Evolutionary conservation across 2,113 vertebrate species (phyloP).

Genomic region (Panthera leo): DNA sequence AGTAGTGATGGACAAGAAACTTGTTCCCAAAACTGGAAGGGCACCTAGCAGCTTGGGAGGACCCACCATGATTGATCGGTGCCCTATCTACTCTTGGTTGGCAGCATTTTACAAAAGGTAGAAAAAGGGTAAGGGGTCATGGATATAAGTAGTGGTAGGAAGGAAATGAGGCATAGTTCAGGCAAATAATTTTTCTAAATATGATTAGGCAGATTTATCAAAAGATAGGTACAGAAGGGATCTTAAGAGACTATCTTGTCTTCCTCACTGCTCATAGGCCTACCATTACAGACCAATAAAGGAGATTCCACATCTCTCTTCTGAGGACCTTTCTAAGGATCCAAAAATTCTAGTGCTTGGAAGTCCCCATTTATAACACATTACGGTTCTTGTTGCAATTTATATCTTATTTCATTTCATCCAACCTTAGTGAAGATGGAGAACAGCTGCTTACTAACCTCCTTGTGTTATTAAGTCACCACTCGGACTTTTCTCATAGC

Average conservation of each 20-base stretch:
- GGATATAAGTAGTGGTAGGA: background rate
- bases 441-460: conserved; percentile 68
- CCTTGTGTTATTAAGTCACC: conserved; percentile 60
- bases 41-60: background rate
- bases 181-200: background rate
- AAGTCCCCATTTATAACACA: conserved; percentile 26
- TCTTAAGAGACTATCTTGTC: background rate
- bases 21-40: background rate
- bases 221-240: background rate
- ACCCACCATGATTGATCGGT: background rate
- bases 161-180: background rate
- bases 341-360: conserved; percentile 25
- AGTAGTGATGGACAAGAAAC: background rate
- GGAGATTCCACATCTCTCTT: background rate
- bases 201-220: background rate
- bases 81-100: background rate
- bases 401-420: conserved; percentile 59
- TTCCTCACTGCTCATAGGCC: background rate
- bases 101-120: conserved; percentile 11
- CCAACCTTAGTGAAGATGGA: conserved; percentile 62
- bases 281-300: background rate
- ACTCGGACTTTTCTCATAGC: conserved; percentile 55
- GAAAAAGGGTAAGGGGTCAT: background rate
- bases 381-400: conserved; percentile 60
- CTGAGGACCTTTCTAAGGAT: conserved; percentile 35